Evolutionary conservation across 1,140 invertebrate species (phyloP).

Genomic region (Drosophila ogumai): DNA sequence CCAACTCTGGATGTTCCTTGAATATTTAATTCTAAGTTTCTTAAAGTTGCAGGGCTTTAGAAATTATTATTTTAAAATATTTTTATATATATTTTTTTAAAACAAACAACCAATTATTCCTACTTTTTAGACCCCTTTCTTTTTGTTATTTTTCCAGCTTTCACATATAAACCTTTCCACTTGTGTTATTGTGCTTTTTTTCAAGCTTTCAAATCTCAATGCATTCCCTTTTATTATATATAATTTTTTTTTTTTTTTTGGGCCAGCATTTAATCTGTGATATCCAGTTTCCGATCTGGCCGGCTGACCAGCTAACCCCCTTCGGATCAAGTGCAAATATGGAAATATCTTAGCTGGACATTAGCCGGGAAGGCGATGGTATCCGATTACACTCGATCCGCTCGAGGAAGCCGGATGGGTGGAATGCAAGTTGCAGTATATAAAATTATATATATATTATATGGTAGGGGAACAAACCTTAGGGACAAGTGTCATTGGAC

Average conservation of each 20-base stretch:
- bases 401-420: slow-evolving; percentile 47
- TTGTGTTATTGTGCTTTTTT: neutral
- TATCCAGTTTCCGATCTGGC: slow-evolving; percentile 24
- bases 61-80: neutral
- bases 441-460: neutral
- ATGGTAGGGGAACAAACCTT: slow-evolving; percentile 33
- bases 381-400: slow-evolving; percentile 56
- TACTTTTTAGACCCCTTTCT: neutral
- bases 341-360: slow-evolving; percentile 9
- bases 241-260: neutral
- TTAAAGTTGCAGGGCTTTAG: neutral
- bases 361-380: slow-evolving; percentile 3
- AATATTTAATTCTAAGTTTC: too few species aligned
- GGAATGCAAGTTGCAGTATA: slow-evolving; percentile 28
- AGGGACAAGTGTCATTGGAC: slow-evolving; percentile 55
- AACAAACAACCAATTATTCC: neutral
- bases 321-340: slow-evolving; percentile 22
- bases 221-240: neutral
- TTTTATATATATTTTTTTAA: neutral
- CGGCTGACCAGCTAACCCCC: slow-evolving; percentile 25
- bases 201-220: neutral
- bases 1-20: too few species aligned
- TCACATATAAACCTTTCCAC: neutral
- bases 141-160: neutral
- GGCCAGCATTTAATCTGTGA: slow-evolving; percentile 9